Evolutionary conservation across 2,888 invertebrate genomes (phyloP).

Genomic region (Pelosia muscerda): DNA sequence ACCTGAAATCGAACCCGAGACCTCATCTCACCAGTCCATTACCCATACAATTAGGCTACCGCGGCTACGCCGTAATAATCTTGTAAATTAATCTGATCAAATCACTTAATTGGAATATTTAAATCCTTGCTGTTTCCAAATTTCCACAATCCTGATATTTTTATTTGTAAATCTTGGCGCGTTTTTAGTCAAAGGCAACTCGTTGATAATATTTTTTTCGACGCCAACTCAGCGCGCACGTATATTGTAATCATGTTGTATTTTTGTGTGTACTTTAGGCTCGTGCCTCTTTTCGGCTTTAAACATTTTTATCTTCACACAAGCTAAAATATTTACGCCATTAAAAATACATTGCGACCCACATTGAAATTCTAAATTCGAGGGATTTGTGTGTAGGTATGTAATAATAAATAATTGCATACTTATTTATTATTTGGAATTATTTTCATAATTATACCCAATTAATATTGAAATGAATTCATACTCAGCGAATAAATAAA

Average conservation of each 20-base stretch:
- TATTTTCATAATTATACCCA: no score
- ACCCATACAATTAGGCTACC: no score
- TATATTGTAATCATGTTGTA: background rate
- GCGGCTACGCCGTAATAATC: conserved; percentile 5
- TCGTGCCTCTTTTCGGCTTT: background rate
- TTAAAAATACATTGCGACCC: background rate
- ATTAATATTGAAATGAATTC: no score
- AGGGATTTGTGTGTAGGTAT: background rate
- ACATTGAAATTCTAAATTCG: background rate
- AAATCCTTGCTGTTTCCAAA: conserved; percentile 16
- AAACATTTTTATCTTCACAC: background rate
- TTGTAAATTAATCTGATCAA: conserved; percentile 30
- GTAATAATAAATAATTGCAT: background rate
- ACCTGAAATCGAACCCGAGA: no score
- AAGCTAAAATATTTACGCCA: background rate
- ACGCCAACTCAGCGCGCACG: conserved; percentile 8
- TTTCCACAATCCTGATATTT: conserved; percentile 23
- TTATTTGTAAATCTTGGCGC: conserved; percentile 12
- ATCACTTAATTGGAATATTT: conserved; percentile 26
- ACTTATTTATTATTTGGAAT: no score
- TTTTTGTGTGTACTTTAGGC: background rate
- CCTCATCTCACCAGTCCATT: no score
- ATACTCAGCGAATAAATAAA: no score
- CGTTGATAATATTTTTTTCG: conserved; percentile 5
- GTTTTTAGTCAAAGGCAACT: conserved; percentile 19